Base-by-base conservation (phyloP, 2,797 vertebrate species). In the Antrozous pallidus region DNA sequence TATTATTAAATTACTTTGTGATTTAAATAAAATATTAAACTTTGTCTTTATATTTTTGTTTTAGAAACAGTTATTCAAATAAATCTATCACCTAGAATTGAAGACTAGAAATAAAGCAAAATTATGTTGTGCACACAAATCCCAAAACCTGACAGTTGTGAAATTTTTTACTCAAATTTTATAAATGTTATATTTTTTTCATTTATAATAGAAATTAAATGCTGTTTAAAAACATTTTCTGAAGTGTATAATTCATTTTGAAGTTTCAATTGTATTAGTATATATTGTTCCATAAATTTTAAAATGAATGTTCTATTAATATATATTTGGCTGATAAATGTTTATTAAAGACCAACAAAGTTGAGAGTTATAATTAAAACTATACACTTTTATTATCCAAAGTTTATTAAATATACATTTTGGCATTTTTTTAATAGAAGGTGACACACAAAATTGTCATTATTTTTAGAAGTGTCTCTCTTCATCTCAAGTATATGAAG, bases 391-490 rank as follows among this genome's bases (percentile, higher is more conserved):
- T 75, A 77, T 40, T 12, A 75, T 36, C 8, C 18, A 56, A 5
- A 79, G 8, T 83, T 88, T 28, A 90, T 89, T 94, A 85, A 83
- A 61, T 80, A 40, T 1, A 83, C 24, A 93, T 78, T 91, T 90
- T 61, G n/a, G 49, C 49, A 65, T 78, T 49, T 36, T 13, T 36
- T 13, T 90, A 18, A 79, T 31, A 75, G 28, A 93, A 61, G 83
- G n/a, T 69, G 24, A 49, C 38, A 79, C 7, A 31, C 4, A n/a
- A 5, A 83, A 67, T 80, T 89, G 31, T 82, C 49, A 84, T 84
- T 80, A 58, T 73, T 65, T 88, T 54, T 74, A 61, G 90, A 45
- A 71, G 16, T 88, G 20, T 92, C 3, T 91, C 58, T 93, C 12
- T 18, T 47, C 24, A 36, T 31, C 63, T 81, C 7, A 83, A 33